Base-by-base conservation (phyloP, 1,140 invertebrate species). In the Drosophila virilis region DNA sequence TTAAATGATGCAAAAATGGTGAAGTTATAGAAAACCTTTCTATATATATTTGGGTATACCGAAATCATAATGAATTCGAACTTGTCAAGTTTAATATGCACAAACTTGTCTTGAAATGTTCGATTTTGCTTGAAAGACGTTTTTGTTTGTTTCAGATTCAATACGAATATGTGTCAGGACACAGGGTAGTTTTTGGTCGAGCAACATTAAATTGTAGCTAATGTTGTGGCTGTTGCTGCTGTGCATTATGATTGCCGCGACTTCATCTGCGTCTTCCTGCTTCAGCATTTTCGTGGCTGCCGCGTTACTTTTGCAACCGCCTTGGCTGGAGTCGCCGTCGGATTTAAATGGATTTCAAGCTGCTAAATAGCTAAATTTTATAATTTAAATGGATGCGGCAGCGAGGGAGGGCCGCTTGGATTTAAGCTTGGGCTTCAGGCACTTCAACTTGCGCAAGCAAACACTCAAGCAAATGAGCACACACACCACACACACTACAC, bases 311-410 rank as follows among this genome's bases (percentile, higher is more conserved):
- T 68, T 55, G 38, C 64, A 69, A 45, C 76, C 17, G 51, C 52
- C 70, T 78, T 38, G 77, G 80, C 59, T 76, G 50, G 50, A 7
- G n/a, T 5, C 32, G 28, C 4, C 12, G 48, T 62, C 52, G 80
- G 17, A 80, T 88, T 83, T 83, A 88, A 88, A 89, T 89, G 64
- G 74, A 85, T 80, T 77, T 69, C 68, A 42, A 77, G 80, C 78
- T 77, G 83, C 70, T 89, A 88, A 88, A 79, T 88, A 89, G 83
- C 77, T 74, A 66, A 70, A 89, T 89, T 83, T 66, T 61, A 88
- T 89, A 83, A 88, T 88, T 88, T 83, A 88, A 89, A 77, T 67
- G 77, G 40, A 48, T 62, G 60, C 69, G 67, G 77, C 71, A 78
- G 83, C 64, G 65, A 37, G 60, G 28, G 54, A 58, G 28, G 22